Percentiles rank a stretch among this genome's conserved stretches.
These are phyloP conservation scores for Gymnogyps californianus DNA, from an alignment of 2,113 vertebrate species.

Conservation along the genomic window DNA sequence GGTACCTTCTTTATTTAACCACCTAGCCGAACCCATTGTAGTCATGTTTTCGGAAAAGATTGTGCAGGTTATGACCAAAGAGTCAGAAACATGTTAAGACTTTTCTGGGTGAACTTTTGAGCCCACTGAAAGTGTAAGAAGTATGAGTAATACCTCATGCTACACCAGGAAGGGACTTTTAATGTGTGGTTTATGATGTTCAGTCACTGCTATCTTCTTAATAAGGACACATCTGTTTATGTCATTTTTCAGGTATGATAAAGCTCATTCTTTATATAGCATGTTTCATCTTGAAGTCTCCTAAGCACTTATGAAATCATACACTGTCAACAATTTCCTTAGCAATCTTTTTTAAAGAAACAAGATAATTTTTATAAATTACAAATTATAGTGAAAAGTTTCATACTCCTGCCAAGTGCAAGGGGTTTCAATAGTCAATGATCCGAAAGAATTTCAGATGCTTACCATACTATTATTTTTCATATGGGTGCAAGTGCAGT, in stretches of 20 bases:
- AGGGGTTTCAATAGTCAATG: background rate
- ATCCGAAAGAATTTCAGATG: background rate
- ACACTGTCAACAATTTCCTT: background rate
- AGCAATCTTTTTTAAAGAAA: background rate
- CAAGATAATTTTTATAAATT: background rate
- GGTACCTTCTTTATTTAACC: background rate
- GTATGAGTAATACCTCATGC: background rate
- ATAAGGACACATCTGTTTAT: background rate
- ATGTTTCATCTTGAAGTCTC: background rate
- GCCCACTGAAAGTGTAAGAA: background rate
- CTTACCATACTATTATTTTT: background rate
- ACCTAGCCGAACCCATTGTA: background rate
- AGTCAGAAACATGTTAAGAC: conserved; percentile 3
- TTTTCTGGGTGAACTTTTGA: background rate
- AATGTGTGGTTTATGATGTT: background rate
- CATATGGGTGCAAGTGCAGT: background rate
- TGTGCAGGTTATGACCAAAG: background rate
- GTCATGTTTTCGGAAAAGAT: background rate
- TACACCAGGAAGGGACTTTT: background rate
- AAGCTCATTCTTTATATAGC: background rate
- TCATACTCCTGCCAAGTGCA: background rate
- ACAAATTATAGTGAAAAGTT: background rate
- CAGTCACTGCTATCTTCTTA: background rate
- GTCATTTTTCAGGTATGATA: background rate
- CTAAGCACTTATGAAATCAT: background rate